phyloP scores from a whole-genome alignment of 2,888 invertebrate species.

The Athalia circularis region DNA sequence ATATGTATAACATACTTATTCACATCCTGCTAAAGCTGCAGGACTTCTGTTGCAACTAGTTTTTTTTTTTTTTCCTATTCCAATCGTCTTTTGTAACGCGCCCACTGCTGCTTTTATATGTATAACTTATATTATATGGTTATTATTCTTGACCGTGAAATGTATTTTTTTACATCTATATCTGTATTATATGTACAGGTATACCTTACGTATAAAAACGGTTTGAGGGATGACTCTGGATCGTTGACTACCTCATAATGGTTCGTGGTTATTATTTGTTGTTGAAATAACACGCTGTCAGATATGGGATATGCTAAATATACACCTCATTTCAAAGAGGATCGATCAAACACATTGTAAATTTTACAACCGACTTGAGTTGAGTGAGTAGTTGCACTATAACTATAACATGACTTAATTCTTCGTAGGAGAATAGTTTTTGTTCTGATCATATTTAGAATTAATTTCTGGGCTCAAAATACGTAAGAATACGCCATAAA shows the following conservation, averaged over 20 bases:
- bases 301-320: conserved; percentile 70
- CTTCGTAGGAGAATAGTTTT: too few species aligned
- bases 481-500: too few species aligned
- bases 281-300: conserved; percentile 72
- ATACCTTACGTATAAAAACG: conserved; percentile 56
- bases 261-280: conserved; percentile 68
- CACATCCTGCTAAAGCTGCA: too few species aligned
- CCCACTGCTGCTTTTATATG: background rate
- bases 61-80: conserved; percentile 35
- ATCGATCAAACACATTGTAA: conserved; percentile 61
- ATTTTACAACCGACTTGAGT: conserved; percentile 27
- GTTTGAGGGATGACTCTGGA: conserved; percentile 64
- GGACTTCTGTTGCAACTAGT: background rate
- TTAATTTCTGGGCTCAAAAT: background rate
- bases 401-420: background rate
- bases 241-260: conserved; percentile 58
- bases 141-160: too few species aligned
- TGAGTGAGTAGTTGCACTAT: background rate
- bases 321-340: conserved; percentile 61
- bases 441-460: too few species aligned
- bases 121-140: background rate
- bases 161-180: too few species aligned
- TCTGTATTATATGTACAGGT: too few species aligned
- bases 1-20: too few species aligned
- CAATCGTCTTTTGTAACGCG: conserved; percentile 27